These are phyloP conservation scores for Dendrophyllia cribrosa DNA, from an alignment of 64 coral and sea anemone species.

Conservation along the genomic window DNA sequence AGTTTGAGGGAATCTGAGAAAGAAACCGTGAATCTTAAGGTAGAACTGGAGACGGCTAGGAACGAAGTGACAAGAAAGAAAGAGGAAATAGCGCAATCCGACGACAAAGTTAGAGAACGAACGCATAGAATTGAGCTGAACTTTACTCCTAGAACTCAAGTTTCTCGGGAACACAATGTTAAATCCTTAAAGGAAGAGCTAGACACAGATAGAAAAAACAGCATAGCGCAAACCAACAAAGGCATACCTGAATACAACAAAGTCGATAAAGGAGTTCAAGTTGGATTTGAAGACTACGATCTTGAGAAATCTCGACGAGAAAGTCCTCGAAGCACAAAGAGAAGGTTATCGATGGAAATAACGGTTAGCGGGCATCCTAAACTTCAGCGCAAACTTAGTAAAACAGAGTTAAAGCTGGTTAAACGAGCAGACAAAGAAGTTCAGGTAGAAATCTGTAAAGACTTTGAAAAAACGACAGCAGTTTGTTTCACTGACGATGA, in stretches of 20 bases:
- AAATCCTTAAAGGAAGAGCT: slow-evolving; percentile 33
- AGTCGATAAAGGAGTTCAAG: slow-evolving; percentile 14
- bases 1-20: neutral
- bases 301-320: neutral
- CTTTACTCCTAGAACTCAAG: neutral
- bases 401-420: neutral
- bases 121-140: neutral
- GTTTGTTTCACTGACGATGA: neutral
- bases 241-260: neutral
- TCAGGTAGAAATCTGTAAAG: neutral
- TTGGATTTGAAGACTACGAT: neutral
- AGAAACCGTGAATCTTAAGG: slow-evolving; percentile 2
- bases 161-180: slow-evolving; percentile 6
- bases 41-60: neutral
- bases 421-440: neutral
- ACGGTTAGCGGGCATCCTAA: slow-evolving; percentile 25
- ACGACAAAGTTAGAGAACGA: slow-evolving; percentile 4
- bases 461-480: neutral
- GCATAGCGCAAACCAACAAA: neutral
- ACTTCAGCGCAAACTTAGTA: slow-evolving; percentile 4
- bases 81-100: neutral
- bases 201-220: neutral
- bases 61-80: neutral
- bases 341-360: slow-evolving; percentile 6
- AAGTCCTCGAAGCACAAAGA: neutral